Evolutionary conservation across 2,113 vertebrate species (phyloP), one percentile per base, ranked within the genome.

Genomic region (Kryptolebias marmoratus): DNA sequence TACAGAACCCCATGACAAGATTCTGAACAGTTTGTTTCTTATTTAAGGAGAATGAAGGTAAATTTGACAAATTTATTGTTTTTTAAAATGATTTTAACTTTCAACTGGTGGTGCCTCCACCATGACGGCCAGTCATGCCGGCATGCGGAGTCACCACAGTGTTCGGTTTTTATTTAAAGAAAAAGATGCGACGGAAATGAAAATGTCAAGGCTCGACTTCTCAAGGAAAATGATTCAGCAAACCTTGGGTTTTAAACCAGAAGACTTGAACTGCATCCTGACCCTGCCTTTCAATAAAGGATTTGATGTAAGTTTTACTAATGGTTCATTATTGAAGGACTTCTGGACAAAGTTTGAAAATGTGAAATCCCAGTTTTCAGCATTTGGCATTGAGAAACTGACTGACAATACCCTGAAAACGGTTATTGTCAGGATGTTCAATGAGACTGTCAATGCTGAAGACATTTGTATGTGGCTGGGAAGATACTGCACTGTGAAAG

Each of bases 61-160:
- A 4, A 42, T 4, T 42, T 42, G 4, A 6, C 10, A 42, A 42
- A 42, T 6, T 4, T 4, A 42, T 42, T 42, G 4, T 6, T 42
- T 42, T 10, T 42, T 42, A 6, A 6, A 42, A 6, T 42, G 39
- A 10, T 27, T 31, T 57, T 9, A 31, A 6, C 14, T 8, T 45
- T 30, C 2, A 62, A 5, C 22, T 4, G 6, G 42, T 62, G 39
- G 22, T 62, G 58, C 58, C 58, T 42, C 58, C 36, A 60, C 5
- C 39, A 61, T 61, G 59, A 9, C 59, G 12, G 59, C 42, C 2
- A 31, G 1, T 8, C 28, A 13, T 30, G 53, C 53, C 11, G 58
- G 39, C n/a, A 44, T 44, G 36, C 15, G n/a, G 58, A 60, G 58
- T 36, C 58, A 60, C 58, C 36, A 60, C 36, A 60, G 36, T 7